A percentile compares a stretch with the other conserved stretches of the same genome.
These are phyloP conservation scores for Drosophila buzzatii DNA, from an alignment of 2,888 invertebrate species.

Conservation along the genomic window DNA sequence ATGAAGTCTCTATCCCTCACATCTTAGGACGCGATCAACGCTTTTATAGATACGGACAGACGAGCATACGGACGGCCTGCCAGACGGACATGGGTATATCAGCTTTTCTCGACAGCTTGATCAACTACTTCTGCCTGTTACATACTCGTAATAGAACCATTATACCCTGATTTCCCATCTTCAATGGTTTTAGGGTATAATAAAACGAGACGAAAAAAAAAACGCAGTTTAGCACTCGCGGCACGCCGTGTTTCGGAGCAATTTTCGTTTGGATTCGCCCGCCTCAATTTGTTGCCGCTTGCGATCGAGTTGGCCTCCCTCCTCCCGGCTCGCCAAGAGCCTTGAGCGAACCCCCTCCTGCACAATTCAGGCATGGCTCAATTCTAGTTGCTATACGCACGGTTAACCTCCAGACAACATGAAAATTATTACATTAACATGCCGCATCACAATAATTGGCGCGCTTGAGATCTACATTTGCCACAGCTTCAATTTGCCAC, in stretches of 20 bases:
- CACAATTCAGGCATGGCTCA: neutral
- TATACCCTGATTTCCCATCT: no score
- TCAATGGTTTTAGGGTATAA: no score
- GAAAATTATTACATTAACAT: constrained; percentile 56
- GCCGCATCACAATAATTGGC: constrained; percentile 58
- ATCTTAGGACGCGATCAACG: no score
- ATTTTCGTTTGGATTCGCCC: constrained; percentile 61
- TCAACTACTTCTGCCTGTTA: no score
- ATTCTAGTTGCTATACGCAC: constrained; percentile 5
- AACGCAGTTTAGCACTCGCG: constrained; percentile 6
- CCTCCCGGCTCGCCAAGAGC: neutral
- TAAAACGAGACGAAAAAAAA: neutral
- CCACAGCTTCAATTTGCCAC: constrained; percentile 65
- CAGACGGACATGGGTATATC: no score
- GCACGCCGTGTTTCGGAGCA: constrained; percentile 43
- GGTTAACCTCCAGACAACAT: constrained; percentile 9
- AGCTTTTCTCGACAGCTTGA: no score
- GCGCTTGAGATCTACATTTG: constrained; percentile 61
- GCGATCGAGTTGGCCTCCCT: neutral
- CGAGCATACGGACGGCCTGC: no score
- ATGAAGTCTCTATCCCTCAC: no score
- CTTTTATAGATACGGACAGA: no score
- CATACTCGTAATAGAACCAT: no score
- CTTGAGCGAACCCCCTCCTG: no score
- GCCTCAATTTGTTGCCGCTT: constrained; percentile 27